Percentiles rank a stretch among this genome's conserved stretches.
Conservation (phyloP, 2,888 invertebrate species). For the Siphlonurus alternatus region DNA sequence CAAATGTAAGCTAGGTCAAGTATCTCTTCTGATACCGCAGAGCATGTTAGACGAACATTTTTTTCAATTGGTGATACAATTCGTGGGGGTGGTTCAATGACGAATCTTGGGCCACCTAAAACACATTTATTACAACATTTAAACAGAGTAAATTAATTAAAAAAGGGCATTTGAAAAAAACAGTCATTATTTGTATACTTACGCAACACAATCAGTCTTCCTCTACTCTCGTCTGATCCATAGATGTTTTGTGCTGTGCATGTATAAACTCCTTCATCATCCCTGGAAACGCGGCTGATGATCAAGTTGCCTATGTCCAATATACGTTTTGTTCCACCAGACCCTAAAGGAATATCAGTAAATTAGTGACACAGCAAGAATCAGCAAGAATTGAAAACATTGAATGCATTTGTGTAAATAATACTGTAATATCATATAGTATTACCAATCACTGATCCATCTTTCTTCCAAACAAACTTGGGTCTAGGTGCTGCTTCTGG, state of each 20-base stretch:
- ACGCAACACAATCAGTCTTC: conserved; percentile 67
- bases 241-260: conserved; percentile 72
- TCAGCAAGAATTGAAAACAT: not conserved
- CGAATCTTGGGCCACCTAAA: conserved; percentile 55
- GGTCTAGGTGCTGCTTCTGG: conserved; percentile 91
- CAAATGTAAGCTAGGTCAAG: conserved; percentile 85
- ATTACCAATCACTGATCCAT: conserved; percentile 48
- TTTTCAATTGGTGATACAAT: conserved; percentile 50
- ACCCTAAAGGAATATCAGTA: conserved; percentile 29
- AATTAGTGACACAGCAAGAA: not conserved
- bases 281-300: conserved; percentile 66
- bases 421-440: not conserved
- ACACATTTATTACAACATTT: conserved; percentile 11
- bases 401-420: not conserved
- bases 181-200: conserved; percentile 22
- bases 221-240: conserved; percentile 73
- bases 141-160: not conserved
- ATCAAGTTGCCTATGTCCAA: conserved; percentile 73
- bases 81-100: conserved; percentile 46
- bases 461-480: conserved; percentile 77
- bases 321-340: conserved; percentile 66
- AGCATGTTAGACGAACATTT: conserved; percentile 60
- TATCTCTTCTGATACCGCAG: conserved; percentile 66
- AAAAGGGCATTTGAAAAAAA: conserved; percentile 7
- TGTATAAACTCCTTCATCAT: conserved; percentile 74